Conservation (phyloP, 2,888 invertebrate genomes). For the Phortica okadai region DNA sequence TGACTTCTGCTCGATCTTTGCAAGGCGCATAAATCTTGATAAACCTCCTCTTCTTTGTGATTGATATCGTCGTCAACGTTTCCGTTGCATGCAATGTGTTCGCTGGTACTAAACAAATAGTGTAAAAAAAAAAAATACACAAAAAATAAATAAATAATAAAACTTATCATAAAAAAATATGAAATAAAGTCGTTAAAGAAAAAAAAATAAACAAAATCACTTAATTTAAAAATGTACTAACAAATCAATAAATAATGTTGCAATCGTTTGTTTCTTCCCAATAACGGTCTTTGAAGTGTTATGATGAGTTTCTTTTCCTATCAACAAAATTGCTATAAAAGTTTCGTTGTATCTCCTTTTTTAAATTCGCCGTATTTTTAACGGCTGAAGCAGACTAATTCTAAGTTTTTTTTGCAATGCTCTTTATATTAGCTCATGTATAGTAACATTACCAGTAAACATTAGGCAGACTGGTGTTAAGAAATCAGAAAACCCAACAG, state of each 20-base stretch:
- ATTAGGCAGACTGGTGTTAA: no score
- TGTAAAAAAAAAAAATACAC: slow-evolving; percentile 46
- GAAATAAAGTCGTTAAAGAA: slow-evolving; percentile 34
- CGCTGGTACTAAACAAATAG: slow-evolving; percentile 78
- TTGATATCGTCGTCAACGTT: slow-evolving; percentile 76
- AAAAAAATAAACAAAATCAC: slow-evolving; percentile 36
- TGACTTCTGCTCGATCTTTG: slow-evolving; percentile 79
- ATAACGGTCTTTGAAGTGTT: no score
- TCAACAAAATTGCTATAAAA: no score
- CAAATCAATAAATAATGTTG: not conserved
- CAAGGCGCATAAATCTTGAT: slow-evolving; percentile 93
- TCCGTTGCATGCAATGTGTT: slow-evolving; percentile 76
- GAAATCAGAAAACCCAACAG: no score
- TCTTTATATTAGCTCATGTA: no score
- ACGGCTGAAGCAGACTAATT: no score
- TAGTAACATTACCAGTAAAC: no score
- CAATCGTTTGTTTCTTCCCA: no score
- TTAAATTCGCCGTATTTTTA: no score
- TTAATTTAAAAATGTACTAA: not conserved
- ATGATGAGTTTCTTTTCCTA: no score
- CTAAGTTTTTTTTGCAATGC: no score
- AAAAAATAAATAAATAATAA: slow-evolving; percentile 46
- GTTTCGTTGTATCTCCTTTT: no score
- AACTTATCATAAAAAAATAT: not conserved
- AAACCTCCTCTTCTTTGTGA: slow-evolving; percentile 91